A percentile compares a stretch with the other conserved stretches of the same genome.
These are phyloP conservation scores for Agrypnus murinus DNA, from an alignment of 2,888 invertebrate species.

Conservation along the genomic window DNA sequence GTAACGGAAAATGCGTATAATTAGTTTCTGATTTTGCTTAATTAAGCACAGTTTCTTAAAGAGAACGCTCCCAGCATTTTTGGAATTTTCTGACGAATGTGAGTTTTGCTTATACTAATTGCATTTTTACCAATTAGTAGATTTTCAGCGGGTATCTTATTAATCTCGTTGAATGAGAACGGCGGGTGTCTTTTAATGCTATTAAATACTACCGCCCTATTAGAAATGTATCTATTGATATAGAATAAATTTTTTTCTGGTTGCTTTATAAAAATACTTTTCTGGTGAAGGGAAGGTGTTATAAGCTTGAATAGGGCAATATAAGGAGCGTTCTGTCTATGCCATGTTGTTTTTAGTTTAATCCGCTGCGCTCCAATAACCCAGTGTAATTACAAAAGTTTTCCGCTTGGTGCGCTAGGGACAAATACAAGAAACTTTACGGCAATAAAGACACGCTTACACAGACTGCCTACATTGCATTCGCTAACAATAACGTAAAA, in stretches of 20 bases:
- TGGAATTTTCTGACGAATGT: constrained; percentile 13
- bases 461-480: constrained; percentile 32
- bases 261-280: constrained; percentile 3
- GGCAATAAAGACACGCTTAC: constrained; percentile 44
- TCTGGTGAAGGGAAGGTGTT: constrained; percentile 17
- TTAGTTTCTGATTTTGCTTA: constrained; percentile 30
- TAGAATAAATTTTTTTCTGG: constrained; percentile 13
- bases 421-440: constrained; percentile 46
- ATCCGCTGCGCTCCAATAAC: constrained; percentile 55
- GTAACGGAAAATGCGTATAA: constrained; percentile 8
- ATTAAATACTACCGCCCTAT: constrained; percentile 29
- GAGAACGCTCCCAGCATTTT: constrained; percentile 2
- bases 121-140: neutral
- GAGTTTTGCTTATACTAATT: constrained; percentile 19
- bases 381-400: constrained; percentile 55
- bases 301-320: constrained; percentile 32
- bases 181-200: constrained; percentile 17
- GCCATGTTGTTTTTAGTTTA: constrained; percentile 45
- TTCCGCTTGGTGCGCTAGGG: constrained; percentile 52
- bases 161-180: too few relatives aligned
- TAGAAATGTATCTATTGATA: neutral
- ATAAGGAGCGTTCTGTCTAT: constrained; percentile 34
- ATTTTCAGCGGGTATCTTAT: too few relatives aligned
- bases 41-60: constrained; percentile 18
- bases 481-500: constrained; percentile 24